A percentile compares a stretch with the other conserved stretches of the same genome.
These are phyloP conservation scores for Cyclura pinguis DNA, from an alignment of 2,797 vertebrate species.

Conservation along the genomic window DNA sequence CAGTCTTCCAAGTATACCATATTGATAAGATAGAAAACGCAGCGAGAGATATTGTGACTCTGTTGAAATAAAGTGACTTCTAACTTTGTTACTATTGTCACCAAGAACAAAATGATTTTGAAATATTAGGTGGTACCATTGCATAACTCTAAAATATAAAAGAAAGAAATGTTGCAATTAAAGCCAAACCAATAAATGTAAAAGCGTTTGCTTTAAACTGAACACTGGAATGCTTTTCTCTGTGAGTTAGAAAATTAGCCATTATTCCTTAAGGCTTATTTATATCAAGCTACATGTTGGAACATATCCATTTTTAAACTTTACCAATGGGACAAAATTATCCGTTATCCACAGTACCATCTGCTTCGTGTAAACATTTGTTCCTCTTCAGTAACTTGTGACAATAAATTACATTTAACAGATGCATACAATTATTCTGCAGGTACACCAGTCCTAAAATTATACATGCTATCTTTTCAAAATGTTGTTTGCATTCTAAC, in stretches of 20 bases:
- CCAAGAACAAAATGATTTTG: constrained; percentile 1
- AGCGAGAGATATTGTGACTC: not conserved
- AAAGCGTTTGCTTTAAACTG: not conserved
- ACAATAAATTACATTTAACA: constrained; percentile 39
- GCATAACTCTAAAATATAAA: constrained; percentile 10
- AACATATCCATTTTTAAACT: constrained; percentile 44
- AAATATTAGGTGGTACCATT: constrained; percentile 11
- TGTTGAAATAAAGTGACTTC: not conserved
- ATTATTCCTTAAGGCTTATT: not conserved
- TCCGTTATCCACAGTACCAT: not conserved
- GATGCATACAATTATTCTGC: not conserved
- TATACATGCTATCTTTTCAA: not conserved
- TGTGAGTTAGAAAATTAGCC: not conserved
- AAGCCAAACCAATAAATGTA: constrained; percentile 32
- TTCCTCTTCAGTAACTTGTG: constrained; percentile 18
- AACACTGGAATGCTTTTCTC: not conserved
- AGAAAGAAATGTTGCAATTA: not conserved
- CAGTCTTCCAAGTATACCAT: not conserved
- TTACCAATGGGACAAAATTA: constrained; percentile 45
- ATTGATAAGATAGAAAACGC: not conserved
- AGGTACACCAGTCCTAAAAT: constrained; percentile 33
- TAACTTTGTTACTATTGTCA: constrained; percentile 1
- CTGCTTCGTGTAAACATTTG: constrained; percentile 31
- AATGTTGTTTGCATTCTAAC: not conserved
- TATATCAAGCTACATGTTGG: not conserved